phyloP scores from a whole-genome alignment of 2,888 invertebrate genomes.

The Eilema depressum region DNA sequence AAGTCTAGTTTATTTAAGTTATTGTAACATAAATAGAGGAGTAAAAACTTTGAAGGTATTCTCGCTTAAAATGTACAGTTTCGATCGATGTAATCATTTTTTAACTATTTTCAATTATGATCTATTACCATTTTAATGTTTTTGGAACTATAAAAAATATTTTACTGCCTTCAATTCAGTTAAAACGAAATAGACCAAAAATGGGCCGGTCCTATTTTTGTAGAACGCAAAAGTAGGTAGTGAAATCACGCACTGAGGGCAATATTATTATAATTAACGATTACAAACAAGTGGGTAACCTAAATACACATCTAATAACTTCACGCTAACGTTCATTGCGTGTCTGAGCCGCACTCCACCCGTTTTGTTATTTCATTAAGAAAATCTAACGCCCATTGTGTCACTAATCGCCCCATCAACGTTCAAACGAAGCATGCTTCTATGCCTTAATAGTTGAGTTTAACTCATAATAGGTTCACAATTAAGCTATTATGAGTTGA shows the following conservation, averaged over 20 bases:
- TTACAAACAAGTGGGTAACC: background rate
- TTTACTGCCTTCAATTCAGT: too few relatives aligned
- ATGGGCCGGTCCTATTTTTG: too few relatives aligned
- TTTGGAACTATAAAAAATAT: too few relatives aligned
- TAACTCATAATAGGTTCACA: background rate
- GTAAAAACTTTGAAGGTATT: too few relatives aligned
- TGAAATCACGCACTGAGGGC: background rate
- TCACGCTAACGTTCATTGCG: background rate
- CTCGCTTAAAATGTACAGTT: too few relatives aligned
- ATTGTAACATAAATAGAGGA: too few relatives aligned
- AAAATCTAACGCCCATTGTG: background rate
- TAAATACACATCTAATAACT: background rate
- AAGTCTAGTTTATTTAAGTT: background rate
- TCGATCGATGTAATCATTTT: too few relatives aligned
- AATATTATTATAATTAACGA: background rate
- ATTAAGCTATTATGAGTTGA: too few relatives aligned
- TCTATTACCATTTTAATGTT: too few relatives aligned
- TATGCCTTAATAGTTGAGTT: background rate
- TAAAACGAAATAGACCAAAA: too few relatives aligned
- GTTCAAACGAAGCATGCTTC: background rate
- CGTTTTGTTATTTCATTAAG: background rate
- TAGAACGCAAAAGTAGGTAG: too few relatives aligned
- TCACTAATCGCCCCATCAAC: background rate
- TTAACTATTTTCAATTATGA: too few relatives aligned
- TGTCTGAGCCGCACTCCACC: background rate